phyloP scores from a whole-genome alignment of 2,113 vertebrate genomes.

The Ammodytes dubius region DNA sequence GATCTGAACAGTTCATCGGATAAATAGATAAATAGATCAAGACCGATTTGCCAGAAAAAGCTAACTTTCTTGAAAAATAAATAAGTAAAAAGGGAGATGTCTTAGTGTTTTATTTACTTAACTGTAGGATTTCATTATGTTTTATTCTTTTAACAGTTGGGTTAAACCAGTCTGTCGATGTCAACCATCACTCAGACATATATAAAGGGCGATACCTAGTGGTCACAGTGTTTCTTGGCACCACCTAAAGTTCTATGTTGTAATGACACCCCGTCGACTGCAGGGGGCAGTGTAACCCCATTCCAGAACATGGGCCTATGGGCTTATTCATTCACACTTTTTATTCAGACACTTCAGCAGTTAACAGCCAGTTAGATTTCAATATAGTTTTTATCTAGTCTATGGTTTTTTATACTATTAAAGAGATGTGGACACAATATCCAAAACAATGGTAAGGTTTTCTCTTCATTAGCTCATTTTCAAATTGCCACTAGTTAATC shows the following conservation, averaged over 20 bases:
- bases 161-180: not conserved
- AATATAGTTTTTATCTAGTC: not conserved
- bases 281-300: constrained; percentile 41
- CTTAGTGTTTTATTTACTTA: not conserved
- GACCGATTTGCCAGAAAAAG: no score
- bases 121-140: not conserved
- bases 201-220: not conserved
- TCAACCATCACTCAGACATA: not conserved
- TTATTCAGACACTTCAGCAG: not conserved
- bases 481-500: not conserved
- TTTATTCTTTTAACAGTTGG: not conserved
- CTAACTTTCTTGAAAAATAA: no score
- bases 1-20: not conserved
- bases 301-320: fast-evolving
- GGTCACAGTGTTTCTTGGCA: not conserved
- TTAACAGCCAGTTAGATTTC: constrained; percentile 3
- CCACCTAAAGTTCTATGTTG: fast-evolving
- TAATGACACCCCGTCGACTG: not conserved
- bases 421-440: not conserved
- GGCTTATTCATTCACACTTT: no score
- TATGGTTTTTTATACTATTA: not conserved
- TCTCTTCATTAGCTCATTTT: not conserved
- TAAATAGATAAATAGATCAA: no score
- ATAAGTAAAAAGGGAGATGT: not conserved
- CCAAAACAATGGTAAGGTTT: not conserved